phyloP scores from a whole-genome alignment of 2,113 vertebrate genomes.

The Columbina picui region DNA sequence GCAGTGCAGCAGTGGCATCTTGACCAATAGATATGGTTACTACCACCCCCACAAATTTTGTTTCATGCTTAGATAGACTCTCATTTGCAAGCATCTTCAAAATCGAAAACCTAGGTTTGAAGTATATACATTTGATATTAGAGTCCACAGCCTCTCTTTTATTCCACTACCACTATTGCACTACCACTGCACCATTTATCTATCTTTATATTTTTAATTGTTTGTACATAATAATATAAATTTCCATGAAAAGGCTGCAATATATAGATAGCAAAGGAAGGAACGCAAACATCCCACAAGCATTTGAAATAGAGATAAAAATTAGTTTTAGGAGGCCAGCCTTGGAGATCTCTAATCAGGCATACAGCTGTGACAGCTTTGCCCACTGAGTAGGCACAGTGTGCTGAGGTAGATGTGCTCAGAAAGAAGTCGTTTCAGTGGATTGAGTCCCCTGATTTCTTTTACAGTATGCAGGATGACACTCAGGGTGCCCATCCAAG shows the following conservation, averaged over 20 bases:
- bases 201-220: not conserved
- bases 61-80: not conserved
- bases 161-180: too few relatives aligned
- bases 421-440: not conserved
- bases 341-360: not conserved
- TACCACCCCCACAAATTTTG: not conserved
- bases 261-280: not conserved
- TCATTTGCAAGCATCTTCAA: not conserved
- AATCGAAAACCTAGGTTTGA: not conserved
- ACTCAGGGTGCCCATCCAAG: not conserved
- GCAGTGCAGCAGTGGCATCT: not conserved
- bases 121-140: not conserved
- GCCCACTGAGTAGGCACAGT: not conserved
- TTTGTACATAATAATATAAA: not conserved
- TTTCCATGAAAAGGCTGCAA: not conserved
- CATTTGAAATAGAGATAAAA: not conserved
- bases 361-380: not conserved
- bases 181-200: not conserved
- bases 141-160: not conserved
- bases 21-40: slow-evolving; percentile 38
- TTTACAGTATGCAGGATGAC: not conserved
- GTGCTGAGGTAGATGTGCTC: not conserved
- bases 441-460: not conserved
- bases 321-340: not conserved
- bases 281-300: not conserved